Percentiles rank a stretch among this genome's conserved stretches.
These are phyloP conservation scores for Coreoperca whiteheadi DNA, from an alignment of 2,113 vertebrate genomes.

Conservation along the genomic window DNA sequence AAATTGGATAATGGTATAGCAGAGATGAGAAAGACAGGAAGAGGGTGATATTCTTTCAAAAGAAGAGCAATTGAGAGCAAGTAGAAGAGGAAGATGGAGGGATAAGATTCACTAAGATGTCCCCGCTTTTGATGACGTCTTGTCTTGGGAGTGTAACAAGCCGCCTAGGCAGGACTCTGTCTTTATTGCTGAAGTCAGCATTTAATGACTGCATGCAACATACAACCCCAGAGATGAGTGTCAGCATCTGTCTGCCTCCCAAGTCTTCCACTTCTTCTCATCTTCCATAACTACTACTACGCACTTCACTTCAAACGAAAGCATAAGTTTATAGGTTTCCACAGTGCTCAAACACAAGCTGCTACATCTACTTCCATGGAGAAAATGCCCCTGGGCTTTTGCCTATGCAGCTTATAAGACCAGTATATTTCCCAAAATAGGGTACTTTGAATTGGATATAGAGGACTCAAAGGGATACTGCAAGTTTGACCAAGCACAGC, in stretches of 20 bases:
- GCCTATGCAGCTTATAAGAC: constrained; percentile 5
- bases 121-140: constrained; percentile 31
- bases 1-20: background rate
- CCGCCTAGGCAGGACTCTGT: constrained; percentile 22
- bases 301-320: constrained; percentile 29
- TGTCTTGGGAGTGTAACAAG: background rate
- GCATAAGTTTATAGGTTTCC: constrained; percentile 20
- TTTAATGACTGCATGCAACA: constrained; percentile 50
- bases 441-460: constrained; percentile 36
- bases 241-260: constrained; percentile 15
- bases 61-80: background rate
- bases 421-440: constrained; percentile 37
- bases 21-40: background rate
- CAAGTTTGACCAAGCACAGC: constrained; percentile 6
- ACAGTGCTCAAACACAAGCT: background rate
- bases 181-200: constrained; percentile 51
- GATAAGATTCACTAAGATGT: background rate
- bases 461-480: constrained; percentile 2
- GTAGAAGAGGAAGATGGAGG: background rate
- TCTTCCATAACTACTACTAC: constrained; percentile 34
- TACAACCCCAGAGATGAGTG: background rate
- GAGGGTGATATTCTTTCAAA: background rate
- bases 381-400: background rate
- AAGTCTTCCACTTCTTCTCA: background rate
- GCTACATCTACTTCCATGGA: constrained; percentile 19